Conservation (phyloP, 2,113 vertebrate species). For the Stomatorhinus ivindoensis region DNA sequence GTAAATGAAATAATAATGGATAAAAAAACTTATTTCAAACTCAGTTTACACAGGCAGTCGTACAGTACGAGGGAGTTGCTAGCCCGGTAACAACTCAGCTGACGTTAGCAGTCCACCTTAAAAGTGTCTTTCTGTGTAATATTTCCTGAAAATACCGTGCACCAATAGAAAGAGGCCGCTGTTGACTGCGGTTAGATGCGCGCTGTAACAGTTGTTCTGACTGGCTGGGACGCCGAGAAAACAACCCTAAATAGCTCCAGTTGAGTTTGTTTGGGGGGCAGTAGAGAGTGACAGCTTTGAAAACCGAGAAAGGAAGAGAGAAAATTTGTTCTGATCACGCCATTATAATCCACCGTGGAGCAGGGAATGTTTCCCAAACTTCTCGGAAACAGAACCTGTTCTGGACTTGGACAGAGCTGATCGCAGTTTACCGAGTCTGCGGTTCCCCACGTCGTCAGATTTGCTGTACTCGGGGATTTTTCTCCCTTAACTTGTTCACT, state of each 20-base stretch:
- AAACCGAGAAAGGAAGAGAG: slow-evolving; percentile 34
- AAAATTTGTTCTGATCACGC: slow-evolving; percentile 31
- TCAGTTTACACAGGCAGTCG: background rate
- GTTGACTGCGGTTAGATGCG: background rate
- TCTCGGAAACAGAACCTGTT: background rate
- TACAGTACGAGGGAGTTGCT: background rate
- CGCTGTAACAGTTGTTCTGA: slow-evolving; percentile 15
- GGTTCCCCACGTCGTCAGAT: background rate
- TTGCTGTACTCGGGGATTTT: slow-evolving; percentile 15
- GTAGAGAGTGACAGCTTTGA: slow-evolving; percentile 36
- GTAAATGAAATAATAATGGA: background rate
- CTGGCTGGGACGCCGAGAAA: slow-evolving; percentile 22
- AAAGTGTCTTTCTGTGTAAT: slow-evolving; percentile 13
- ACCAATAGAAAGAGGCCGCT: slow-evolving; percentile 26
- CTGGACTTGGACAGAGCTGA: background rate
- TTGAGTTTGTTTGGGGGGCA: slow-evolving; percentile 13
- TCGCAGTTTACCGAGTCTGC: background rate
- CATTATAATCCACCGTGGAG: slow-evolving; percentile 27
- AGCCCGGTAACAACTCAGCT: background rate
- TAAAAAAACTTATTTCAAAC: background rate
- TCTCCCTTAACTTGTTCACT: background rate
- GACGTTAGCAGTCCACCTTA: slow-evolving; percentile 32
- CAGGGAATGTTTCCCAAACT: slow-evolving; percentile 24
- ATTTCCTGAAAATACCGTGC: slow-evolving; percentile 30
- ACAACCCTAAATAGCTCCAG: background rate